Evolutionary conservation across 2,113 vertebrate genomes (phyloP).

Genomic region (Peromyscus maniculatus): DNA sequence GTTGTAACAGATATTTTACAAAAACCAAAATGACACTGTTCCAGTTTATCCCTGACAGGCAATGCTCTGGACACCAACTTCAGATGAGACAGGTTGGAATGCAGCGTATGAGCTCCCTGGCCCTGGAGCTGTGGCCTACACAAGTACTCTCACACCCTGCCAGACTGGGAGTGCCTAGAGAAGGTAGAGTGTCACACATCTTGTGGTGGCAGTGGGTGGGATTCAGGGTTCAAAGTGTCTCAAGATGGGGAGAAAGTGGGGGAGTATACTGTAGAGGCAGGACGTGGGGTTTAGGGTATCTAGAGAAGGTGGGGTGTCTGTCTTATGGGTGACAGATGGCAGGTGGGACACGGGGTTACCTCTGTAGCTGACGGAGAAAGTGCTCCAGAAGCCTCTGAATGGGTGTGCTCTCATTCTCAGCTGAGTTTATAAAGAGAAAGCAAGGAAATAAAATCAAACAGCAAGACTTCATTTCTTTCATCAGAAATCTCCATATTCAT

Average conservation of each 20-base stretch:
- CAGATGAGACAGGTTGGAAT: fast-evolving
- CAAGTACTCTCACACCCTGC: too few relatives aligned
- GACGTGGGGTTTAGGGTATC: background rate
- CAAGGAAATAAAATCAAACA: background rate
- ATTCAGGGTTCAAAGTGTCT: background rate
- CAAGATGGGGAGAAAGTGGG: background rate
- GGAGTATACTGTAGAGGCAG: background rate
- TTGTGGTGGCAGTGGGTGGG: background rate
- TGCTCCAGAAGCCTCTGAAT: constrained; percentile 97
- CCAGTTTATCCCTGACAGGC: background rate
- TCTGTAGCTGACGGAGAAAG: constrained; percentile 97
- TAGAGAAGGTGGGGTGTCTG: background rate
- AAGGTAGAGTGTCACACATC: background rate
- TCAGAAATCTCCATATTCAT: background rate
- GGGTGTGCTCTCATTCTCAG: constrained; percentile 95
- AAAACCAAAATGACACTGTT: background rate
- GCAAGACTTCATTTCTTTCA: background rate
- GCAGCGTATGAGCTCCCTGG: background rate
- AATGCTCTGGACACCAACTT: fast-evolving
- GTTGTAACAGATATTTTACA: fast-evolving
- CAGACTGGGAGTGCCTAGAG: background rate
- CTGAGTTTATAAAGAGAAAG: constrained; percentile 78
- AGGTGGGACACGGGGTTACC: constrained; percentile 85
- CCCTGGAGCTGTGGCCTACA: background rate
- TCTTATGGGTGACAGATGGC: background rate